A percentile compares a stretch with the other conserved stretches of the same genome.
phyloP scores from a whole-genome alignment of 2,113 vertebrate genomes.

The Sminthopsis crassicaudata region DNA sequence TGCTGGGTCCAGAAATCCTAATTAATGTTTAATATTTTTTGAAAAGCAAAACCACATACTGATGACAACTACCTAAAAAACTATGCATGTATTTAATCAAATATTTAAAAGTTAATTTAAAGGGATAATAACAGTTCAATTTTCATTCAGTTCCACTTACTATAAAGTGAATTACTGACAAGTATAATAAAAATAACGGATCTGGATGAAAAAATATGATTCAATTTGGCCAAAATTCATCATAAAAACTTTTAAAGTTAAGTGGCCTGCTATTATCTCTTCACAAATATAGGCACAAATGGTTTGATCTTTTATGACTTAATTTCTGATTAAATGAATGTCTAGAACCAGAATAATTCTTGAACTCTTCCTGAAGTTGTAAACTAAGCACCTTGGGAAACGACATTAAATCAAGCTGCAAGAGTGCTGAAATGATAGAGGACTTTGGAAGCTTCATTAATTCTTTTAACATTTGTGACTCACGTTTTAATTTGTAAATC shows the following conservation, averaged over 20 bases:
- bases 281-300: not conserved
- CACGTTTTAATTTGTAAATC: constrained; percentile 14
- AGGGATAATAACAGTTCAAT: not conserved
- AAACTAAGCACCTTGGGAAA: not conserved
- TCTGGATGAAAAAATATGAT: not conserved
- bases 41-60: not conserved
- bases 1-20: not conserved
- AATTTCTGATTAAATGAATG: not conserved
- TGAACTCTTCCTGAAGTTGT: not conserved
- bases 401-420: not conserved
- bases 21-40: not conserved
- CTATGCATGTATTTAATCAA: not conserved
- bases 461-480: not conserved
- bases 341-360: not conserved
- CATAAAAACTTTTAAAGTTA: not conserved
- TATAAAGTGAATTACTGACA: not conserved
- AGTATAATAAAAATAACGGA: not conserved
- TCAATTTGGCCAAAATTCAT: not conserved
- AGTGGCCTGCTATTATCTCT: not conserved
- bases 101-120: not conserved
- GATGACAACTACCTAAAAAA: not conserved
- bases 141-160: not conserved
- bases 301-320: not conserved
- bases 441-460: not conserved
- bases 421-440: not conserved